Percentiles rank a stretch among this genome's conserved stretches.
Evolutionary conservation across 92 coral and sea anemone species (phyloP).

Genomic region (Epizoanthus fatuus): DNA sequence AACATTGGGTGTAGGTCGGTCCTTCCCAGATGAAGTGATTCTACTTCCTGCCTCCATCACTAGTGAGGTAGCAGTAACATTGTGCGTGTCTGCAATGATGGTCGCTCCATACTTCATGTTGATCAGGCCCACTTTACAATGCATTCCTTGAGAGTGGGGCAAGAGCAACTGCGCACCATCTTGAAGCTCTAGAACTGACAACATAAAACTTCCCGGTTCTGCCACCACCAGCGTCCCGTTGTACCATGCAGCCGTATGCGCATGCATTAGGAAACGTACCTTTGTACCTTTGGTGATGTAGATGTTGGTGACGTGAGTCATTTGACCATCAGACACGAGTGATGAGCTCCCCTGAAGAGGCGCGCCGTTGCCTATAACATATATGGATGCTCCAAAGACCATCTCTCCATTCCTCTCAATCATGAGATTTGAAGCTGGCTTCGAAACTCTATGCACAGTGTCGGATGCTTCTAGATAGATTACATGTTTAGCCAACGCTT

Average conservation of each 20-base stretch:
- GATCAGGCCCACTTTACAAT: conserved; percentile 58
- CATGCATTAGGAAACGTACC: conserved; percentile 46
- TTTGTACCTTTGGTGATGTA: conserved; percentile 52
- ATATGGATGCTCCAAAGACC: conserved; percentile 69
- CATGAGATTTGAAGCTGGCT: conserved; percentile 66
- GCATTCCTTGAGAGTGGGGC: conserved; percentile 67
- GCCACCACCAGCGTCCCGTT: conserved; percentile 55
- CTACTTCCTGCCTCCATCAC: conserved; percentile 72
- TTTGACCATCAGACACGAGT: conserved; percentile 67
- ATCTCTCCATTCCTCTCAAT: conserved; percentile 63
- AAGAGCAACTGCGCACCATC: conserved; percentile 69
- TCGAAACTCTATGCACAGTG: conserved; percentile 65
- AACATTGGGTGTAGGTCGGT: conserved; percentile 57
- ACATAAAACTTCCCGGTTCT: conserved; percentile 55
- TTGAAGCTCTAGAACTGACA: conserved; percentile 71
- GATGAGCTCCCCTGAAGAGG: conserved; percentile 49
- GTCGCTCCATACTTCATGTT: conserved; percentile 73
- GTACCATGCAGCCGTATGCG: conserved; percentile 60
- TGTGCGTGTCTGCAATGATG: conserved; percentile 63
- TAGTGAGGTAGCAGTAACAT: conserved; percentile 68
- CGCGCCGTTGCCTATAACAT: conserved; percentile 65
- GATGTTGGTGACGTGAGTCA: conserved; percentile 67
- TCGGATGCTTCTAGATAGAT: conserved; percentile 68
- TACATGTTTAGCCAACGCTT: conserved; percentile 59
- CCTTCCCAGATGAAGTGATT: conserved; percentile 66